A percentile compares a stretch with the other conserved stretches of the same genome.
Evolutionary conservation across 2,113 vertebrate genomes (phyloP).

Genomic region (Spilogale gracilis): DNA sequence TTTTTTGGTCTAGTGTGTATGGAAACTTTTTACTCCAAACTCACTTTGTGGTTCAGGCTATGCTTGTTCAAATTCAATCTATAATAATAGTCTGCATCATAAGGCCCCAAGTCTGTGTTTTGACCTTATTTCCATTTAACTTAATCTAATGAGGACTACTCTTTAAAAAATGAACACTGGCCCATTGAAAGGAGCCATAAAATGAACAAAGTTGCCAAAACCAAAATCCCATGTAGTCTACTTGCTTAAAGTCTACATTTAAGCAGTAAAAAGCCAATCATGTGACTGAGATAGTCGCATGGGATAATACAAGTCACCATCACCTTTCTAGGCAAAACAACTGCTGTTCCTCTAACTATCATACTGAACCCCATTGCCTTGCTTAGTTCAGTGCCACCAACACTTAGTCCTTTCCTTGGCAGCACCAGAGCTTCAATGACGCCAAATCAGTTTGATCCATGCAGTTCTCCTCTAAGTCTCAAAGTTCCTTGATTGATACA

Average conservation of each 20-base stretch:
- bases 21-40: neutral
- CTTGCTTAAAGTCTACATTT: neutral
- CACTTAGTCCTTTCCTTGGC: neutral
- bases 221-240: neutral
- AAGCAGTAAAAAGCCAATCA: neutral
- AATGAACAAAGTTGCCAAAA: neutral
- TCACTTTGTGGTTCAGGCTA: neutral
- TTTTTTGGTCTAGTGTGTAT: neutral
- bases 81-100: neutral
- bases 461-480: neutral
- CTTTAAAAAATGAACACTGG: neutral
- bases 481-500: neutral
- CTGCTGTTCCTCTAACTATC: neutral
- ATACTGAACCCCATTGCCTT: neutral
- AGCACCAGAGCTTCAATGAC: neutral
- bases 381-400: neutral
- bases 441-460: neutral
- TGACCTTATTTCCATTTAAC: neutral
- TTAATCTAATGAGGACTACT: neutral
- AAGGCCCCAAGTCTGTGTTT: neutral
- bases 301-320: neutral
- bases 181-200: neutral
- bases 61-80: neutral
- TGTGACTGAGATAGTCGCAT: fast-evolving
- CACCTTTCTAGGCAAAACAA: neutral